Evolutionary conservation across 2,797 vertebrate genomes (phyloP), one percentile per base, ranked within the genome.

Genomic region (Botia almorhae): DNA sequence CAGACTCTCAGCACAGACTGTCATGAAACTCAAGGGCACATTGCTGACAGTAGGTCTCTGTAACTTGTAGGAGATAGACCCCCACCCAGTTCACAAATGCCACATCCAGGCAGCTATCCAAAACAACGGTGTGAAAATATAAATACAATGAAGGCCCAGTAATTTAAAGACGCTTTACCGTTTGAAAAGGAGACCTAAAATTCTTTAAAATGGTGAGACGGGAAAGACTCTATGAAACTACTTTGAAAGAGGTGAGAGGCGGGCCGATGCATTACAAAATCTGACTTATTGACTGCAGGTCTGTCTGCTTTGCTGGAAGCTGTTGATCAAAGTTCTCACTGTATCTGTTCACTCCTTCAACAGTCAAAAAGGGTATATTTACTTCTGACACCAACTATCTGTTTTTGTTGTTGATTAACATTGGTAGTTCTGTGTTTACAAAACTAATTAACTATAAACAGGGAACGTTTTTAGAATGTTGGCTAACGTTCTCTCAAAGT

Each of bases 291-390:
- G 70, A 56, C 55, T 76, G 19, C 21, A 16, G 16, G 43, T 67
- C 13, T 64, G n/a, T 53, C 21, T 81, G 79, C 76, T 74, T 87
- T 89, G 92, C 84, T 93, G 92, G 91, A 94, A 80, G 87, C 74
- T 65, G 85, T 76, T 16, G 89, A 68, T 72, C 92, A 93, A 94
- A 94, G 93, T 92, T 92, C 93, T 88, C 80, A 48, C 16, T 51
- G 46, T 26, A 33, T 51, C 61, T 85, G 33, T 69, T 3, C 84
- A 74, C 12, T 23, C 21, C 61, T 82, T 87, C 77, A 85, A 86
- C 87, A 33, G 69, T 51, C n/a, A 4, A 19, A 0, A 39, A 69
- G 43, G 19, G 6, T n/a, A 61, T 64, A 78, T 89, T 89, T 85
- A 58, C 72, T 83, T 82, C 58, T 61, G 48, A 75, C 81, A 69